Evolutionary conservation across 2,113 vertebrate genomes (phyloP).

Genomic region (Anseranas semipalmata): DNA sequence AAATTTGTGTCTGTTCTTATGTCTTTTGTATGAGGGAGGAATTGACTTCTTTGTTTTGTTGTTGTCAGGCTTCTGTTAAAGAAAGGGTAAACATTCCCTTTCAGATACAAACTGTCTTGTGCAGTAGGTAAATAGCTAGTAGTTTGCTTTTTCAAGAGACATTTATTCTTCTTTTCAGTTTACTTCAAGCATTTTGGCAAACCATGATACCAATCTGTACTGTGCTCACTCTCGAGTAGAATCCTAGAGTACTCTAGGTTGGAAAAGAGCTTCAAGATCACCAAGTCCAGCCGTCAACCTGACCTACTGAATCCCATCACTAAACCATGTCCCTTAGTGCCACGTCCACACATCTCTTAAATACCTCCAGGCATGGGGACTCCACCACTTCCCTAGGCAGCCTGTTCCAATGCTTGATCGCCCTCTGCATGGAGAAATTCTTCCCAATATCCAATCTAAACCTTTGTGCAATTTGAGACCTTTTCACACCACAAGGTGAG

Average conservation of each 20-base stretch:
- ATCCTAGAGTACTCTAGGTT: neutral
- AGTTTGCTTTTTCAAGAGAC: neutral
- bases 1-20: neutral
- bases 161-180: neutral
- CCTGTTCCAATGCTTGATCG: neutral
- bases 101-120: neutral
- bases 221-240: neutral
- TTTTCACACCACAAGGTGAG: neutral
- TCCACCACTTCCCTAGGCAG: neutral
- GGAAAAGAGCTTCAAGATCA: neutral
- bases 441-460: neutral
- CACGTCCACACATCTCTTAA: neutral
- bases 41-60: neutral
- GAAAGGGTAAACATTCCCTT: neutral
- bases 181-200: neutral
- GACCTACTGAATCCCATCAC: neutral
- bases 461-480: neutral
- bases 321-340: neutral
- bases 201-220: accelerated
- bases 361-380: neutral
- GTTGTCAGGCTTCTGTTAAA: neutral
- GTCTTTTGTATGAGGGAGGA: neutral
- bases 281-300: neutral
- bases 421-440: neutral
- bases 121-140: neutral